Evolutionary conservation across 1,140 invertebrate species (phyloP).

Genomic region (Lamellibrachia luymesi): DNA sequence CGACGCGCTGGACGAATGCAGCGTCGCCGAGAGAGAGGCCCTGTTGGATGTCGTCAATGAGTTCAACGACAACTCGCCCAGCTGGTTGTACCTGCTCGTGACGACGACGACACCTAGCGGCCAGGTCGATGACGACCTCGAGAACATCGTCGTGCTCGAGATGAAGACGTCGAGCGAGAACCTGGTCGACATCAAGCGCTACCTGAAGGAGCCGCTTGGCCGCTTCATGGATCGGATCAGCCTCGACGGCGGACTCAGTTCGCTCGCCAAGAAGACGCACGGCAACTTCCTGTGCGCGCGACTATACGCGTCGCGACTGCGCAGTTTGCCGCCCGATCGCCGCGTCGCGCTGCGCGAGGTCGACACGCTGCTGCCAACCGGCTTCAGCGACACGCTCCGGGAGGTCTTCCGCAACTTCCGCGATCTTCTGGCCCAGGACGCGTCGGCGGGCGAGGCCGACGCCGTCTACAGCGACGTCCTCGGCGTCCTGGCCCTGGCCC

Average conservation of each 20-base stretch:
- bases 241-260: slow-evolving; percentile 25
- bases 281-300: slow-evolving; percentile 21
- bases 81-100: slow-evolving; percentile 21
- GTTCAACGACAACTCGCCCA: slow-evolving; percentile 20
- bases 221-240: slow-evolving; percentile 25
- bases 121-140: slow-evolving; percentile 13
- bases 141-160: slow-evolving; percentile 16
- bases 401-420: slow-evolving; percentile 11
- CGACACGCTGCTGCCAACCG: slow-evolving; percentile 15
- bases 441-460: slow-evolving; percentile 2
- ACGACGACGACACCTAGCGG: slow-evolving; percentile 16
- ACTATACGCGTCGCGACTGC: slow-evolving; percentile 3
- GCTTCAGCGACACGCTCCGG: neutral
- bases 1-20: slow-evolving; percentile 22
- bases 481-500: slow-evolving; percentile 7
- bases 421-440: slow-evolving; percentile 7
- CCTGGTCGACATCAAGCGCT: slow-evolving; percentile 19
- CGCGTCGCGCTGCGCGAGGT: slow-evolving; percentile 23
- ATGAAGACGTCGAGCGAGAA: slow-evolving; percentile 23
- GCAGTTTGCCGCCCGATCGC: neutral
- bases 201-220: slow-evolving; percentile 20
- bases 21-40: neutral
- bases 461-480: slow-evolving; percentile 9
- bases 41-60: slow-evolving; percentile 10
- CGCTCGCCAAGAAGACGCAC: slow-evolving; percentile 21